Evolutionary conservation across 2,113 vertebrate species (phyloP).

Genomic region (Ovis aries): ARS-UI_Ramb_v3.0 NC_056080.1:10600501-10601000

Average conservation of each 20-base stretch:
- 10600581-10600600: background rate
- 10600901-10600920: background rate
- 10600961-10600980: background rate
- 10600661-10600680: background rate
- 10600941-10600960: background rate
- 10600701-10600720: background rate
- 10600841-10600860: background rate
- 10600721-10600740: background rate
- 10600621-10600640: background rate
- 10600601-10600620: background rate
- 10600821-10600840: background rate
- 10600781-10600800: background rate
- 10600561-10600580: background rate
- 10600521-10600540: slow-evolving; percentile 32
- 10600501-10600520: slow-evolving; percentile 14
- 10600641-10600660: background rate
- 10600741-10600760: background rate
- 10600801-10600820: background rate
- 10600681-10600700: background rate
- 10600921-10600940: background rate
- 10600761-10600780: background rate
- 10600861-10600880: background rate
- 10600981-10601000: background rate
- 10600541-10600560: slow-evolving; percentile 15
- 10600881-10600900: background rate